These are phyloP conservation scores for Drosophila pseudotalamancana DNA, from an alignment of 2,888 invertebrate genomes.

Conservation along the genomic window DNA sequence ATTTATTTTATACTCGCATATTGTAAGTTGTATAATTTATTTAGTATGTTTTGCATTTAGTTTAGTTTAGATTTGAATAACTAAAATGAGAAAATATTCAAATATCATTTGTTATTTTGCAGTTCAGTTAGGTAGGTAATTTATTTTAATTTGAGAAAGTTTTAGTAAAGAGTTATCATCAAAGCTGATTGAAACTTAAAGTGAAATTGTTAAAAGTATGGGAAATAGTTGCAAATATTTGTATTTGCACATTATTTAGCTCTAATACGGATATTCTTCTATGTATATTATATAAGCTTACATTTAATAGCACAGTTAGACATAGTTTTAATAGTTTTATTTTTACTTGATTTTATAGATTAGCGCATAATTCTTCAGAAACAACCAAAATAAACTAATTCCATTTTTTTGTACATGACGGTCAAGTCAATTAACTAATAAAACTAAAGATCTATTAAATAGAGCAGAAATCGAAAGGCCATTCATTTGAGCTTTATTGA, in stretches of 20 bases:
- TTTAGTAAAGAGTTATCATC: conserved; percentile 10
- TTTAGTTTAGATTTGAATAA: conserved; percentile 36
- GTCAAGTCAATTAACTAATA: conserved; percentile 27
- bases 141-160: conserved; percentile 10
- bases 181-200: conserved; percentile 19
- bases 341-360: conserved; percentile 10
- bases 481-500: conserved; percentile 23
- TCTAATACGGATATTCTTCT: conserved; percentile 37
- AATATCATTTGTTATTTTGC: conserved; percentile 8
- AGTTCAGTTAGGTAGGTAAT: background rate
- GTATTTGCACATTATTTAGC: conserved; percentile 28
- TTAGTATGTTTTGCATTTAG: conserved; percentile 32
- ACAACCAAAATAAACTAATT: conserved; percentile 34
- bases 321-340: conserved; percentile 56
- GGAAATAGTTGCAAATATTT: conserved; percentile 51
- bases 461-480: conserved; percentile 14
- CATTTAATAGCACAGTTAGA: conserved; percentile 82
- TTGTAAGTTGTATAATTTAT: conserved; percentile 53
- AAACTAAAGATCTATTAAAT: conserved; percentile 19
- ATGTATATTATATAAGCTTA: conserved; percentile 70
- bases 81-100: conserved; percentile 35
- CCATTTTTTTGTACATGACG: conserved; percentile 56
- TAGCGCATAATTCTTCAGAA: conserved; percentile 31
- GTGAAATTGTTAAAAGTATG: conserved; percentile 4
- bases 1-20: conserved; percentile 59